Evolutionary conservation across 2,797 vertebrate genomes (phyloP).

Genomic region (Glyptemys insculpta): DNA sequence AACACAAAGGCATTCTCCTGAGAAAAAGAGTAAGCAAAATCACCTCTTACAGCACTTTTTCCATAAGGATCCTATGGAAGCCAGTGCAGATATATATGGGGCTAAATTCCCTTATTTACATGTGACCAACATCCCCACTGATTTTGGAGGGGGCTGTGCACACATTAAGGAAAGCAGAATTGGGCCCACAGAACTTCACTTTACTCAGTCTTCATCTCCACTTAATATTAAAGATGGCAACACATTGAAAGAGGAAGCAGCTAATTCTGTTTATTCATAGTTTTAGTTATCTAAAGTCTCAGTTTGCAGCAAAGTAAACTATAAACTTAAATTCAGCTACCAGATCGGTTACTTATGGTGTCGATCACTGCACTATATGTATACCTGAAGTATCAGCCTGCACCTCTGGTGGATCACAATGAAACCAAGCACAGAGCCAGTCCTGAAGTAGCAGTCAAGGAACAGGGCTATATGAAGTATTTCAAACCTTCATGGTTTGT

Average conservation of each 20-base stretch:
- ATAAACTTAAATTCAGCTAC: background rate
- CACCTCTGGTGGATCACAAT: background rate
- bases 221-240: background rate
- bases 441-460: background rate
- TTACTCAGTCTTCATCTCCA: background rate
- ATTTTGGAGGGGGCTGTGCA: background rate
- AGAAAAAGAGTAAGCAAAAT: background rate
- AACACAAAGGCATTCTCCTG: rapidly evolving
- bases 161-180: background rate
- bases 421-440: background rate
- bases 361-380: background rate
- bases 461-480: background rate
- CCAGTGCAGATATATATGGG: background rate
- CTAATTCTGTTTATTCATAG: background rate
- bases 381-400: background rate
- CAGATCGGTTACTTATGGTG: background rate
- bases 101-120: background rate
- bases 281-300: background rate
- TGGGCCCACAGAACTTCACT: background rate
- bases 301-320: background rate
- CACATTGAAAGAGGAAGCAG: background rate
- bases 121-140: background rate
- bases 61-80: background rate
- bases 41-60: background rate
- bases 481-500: rapidly evolving